Conservation (phyloP, 1,140 invertebrate species). For the Steinernema feltiae region DNA sequence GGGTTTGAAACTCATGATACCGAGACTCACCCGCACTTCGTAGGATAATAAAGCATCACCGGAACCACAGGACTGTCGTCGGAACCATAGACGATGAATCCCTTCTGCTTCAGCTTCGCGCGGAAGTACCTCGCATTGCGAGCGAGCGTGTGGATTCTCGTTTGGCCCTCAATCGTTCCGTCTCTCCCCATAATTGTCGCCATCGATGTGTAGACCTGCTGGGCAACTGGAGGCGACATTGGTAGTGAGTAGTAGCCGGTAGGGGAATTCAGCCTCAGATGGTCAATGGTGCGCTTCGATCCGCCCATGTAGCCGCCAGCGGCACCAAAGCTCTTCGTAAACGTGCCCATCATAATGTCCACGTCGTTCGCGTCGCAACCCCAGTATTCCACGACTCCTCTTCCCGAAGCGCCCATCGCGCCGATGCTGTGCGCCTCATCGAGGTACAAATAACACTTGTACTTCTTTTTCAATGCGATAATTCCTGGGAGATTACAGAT, state of each 20-base stretch:
- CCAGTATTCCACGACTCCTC: constrained; percentile 81
- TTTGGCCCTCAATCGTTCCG: constrained; percentile 69
- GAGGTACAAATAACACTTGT: constrained; percentile 81
- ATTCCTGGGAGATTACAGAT: constrained; percentile 82
- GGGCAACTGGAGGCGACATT: constrained; percentile 81
- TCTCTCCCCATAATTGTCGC: constrained; percentile 79
- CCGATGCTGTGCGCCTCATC: constrained; percentile 92
- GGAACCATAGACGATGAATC: constrained; percentile 91
- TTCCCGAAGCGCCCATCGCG: constrained; percentile 77
- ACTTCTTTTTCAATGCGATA: constrained; percentile 84
- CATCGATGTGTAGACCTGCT: constrained; percentile 84
- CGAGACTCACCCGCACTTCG: constrained; percentile 67
- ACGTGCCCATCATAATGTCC: constrained; percentile 94
- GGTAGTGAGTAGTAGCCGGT: constrained; percentile 76
- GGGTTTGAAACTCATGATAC: too few species aligned
- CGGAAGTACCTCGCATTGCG: constrained; percentile 83
- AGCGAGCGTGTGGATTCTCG: constrained; percentile 70
- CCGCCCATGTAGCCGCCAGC: constrained; percentile 95
- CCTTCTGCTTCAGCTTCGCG: constrained; percentile 75
- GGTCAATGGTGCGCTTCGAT: constrained; percentile 71
- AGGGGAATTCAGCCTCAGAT: constrained; percentile 75
- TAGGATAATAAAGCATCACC: constrained; percentile 83
- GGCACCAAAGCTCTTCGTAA: constrained; percentile 88
- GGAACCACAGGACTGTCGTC: constrained; percentile 93
- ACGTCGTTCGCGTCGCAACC: constrained; percentile 76